Evolutionary conservation across 2,797 vertebrate genomes (phyloP).

Genomic region (Vultur gryphus): DNA sequence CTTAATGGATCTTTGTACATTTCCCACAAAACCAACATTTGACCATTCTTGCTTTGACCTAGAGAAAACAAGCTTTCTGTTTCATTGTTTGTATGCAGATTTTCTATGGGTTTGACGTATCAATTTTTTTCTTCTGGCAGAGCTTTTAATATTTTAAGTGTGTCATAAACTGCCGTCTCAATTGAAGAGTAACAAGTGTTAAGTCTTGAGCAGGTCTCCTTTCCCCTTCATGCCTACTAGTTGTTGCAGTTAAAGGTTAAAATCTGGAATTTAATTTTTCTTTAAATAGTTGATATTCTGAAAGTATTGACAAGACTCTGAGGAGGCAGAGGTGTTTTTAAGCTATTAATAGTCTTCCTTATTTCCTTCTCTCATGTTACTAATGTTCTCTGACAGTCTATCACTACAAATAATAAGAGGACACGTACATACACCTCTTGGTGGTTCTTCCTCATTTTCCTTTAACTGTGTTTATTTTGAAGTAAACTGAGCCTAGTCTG

Average conservation of each 20-base stretch:
- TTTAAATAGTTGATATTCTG: background rate
- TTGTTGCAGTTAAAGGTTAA: background rate
- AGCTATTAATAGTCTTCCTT: background rate
- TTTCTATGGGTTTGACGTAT: background rate
- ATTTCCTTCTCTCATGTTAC: background rate
- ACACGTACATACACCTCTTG: fast-evolving
- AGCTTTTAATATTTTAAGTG: background rate
- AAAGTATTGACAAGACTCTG: background rate
- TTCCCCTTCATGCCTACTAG: background rate
- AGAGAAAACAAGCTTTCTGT: background rate
- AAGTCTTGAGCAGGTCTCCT: background rate
- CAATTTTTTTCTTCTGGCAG: background rate
- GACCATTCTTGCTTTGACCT: background rate
- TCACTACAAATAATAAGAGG: background rate
- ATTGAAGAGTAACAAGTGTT: background rate
- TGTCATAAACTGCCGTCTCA: background rate
- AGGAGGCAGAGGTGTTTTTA: background rate
- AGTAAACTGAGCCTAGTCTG: background rate
- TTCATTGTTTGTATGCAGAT: background rate
- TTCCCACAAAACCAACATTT: background rate
- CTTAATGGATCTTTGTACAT: background rate
- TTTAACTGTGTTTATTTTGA: background rate
- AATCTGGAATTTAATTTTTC: background rate
- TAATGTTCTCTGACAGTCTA: background rate
- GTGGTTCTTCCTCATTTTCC: background rate